Base-by-base conservation (phyloP, 2,113 vertebrate genomes). In the Pseudorhombus dupliciocellatus region DNA sequence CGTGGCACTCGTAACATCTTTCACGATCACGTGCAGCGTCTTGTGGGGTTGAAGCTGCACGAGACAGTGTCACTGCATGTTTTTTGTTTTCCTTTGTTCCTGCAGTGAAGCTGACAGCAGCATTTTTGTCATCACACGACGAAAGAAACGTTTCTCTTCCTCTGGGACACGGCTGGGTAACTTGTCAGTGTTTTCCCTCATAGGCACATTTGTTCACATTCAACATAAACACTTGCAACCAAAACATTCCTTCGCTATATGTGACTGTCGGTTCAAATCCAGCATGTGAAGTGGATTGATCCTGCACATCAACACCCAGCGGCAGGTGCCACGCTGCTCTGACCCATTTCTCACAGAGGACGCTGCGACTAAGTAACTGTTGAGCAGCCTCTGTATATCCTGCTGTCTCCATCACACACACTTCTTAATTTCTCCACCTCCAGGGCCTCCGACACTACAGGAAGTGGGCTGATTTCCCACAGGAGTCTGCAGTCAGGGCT, bases 381-480 rank as follows among this genome's bases (percentile, higher is more conserved):
- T 46, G 75, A 74, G 80, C 72, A 80, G 65, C 71, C 50, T 75
- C 60, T 67, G 60, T 75, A 24, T 66, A 75, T 61, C 65, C 72
- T 44, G 54, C 66, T 18, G 46, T 42, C 58, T 75, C 56, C 42
- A 12, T 54, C 50, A 55, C 57, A 65, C 70, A 73, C 66, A 12
- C 67, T 48, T 57, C 54, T 69, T 73, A 75, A 78, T 77, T 84
- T 61, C 68, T 75, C 71, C 68, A 78, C 80, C 80, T 84, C 80
- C 77, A 68, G 68, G 54, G 66, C 77, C 76, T 75, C 71, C 67
- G 69, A 63, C 81, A 66, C 68, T 76, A 83, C 77, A 81, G 85
- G 90, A 91, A 90, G 80, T 71, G 75, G 66, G 54, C 65, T 90
- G 79, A 89, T 89, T 89, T 91, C 88, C 88, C 89, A 75, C 54